A percentile compares a stretch with the other conserved stretches of the same genome.
These are phyloP conservation scores for Heliconius congener DNA, from an alignment of 1,140 invertebrate genomes.

Conservation along the genomic window DNA sequence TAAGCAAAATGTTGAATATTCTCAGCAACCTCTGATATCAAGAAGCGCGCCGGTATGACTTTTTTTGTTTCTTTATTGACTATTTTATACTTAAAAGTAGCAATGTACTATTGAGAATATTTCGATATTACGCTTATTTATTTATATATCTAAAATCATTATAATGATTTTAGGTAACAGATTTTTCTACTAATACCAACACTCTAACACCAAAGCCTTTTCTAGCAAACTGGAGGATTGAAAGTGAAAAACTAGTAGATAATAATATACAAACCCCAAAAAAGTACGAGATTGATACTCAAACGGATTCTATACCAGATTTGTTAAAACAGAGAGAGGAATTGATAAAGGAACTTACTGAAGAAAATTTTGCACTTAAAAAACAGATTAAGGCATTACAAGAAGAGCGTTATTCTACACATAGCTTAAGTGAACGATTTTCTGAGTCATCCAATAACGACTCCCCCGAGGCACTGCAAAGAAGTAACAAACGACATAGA, in stretches of 20 bases:
- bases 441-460: not conserved
- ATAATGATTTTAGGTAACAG: not conserved
- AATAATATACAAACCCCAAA: not conserved
- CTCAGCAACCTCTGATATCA: too few relatives aligned
- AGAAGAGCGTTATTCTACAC: not conserved
- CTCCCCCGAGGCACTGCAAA: not conserved
- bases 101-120: not conserved
- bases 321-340: not conserved
- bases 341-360: not conserved
- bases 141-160: not conserved
- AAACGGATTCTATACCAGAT: not conserved
- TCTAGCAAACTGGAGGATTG: not conserved
- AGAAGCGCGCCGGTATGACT: too few relatives aligned
- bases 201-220: slow-evolving; percentile 1
- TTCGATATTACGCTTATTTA: not conserved
- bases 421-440: not conserved
- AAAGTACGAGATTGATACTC: not conserved
- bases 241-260: not conserved
- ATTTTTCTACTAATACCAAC: not conserved
- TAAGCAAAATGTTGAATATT: too few relatives aligned
- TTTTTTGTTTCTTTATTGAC: too few relatives aligned
- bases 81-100: too few relatives aligned
- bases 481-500: not conserved
- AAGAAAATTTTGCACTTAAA: not conserved
- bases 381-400: not conserved